Evolutionary conservation across 2,888 invertebrate genomes (phyloP).

Genomic region (Mimachlamys varia): DNA sequence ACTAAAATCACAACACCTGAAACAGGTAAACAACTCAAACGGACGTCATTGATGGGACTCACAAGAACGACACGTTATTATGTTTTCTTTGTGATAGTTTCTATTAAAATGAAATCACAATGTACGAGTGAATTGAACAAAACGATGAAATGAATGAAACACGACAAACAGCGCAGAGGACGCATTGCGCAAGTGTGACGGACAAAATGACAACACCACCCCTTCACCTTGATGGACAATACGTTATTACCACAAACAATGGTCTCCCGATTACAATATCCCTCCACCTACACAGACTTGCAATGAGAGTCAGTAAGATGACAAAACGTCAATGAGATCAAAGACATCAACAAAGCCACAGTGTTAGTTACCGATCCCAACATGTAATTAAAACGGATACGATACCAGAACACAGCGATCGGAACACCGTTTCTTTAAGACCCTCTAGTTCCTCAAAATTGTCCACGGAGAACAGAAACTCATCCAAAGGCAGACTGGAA

Average conservation of each 20-base stretch:
- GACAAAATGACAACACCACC: background rate
- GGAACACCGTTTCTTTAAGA: constrained; percentile 59
- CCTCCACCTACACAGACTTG: background rate
- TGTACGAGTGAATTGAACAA: too few species aligned
- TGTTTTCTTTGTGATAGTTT: too few species aligned
- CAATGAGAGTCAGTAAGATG: background rate
- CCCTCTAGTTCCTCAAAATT: constrained; percentile 66
- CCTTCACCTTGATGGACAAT: background rate
- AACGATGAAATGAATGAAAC: too few species aligned
- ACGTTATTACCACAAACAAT: background rate
- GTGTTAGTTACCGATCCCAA: background rate
- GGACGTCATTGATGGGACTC: too few species aligned
- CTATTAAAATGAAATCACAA: too few species aligned
- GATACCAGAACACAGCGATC: constrained; percentile 43
- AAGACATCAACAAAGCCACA: background rate
- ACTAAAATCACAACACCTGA: too few species aligned
- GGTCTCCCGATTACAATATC: background rate
- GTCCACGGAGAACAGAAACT: constrained; percentile 63
- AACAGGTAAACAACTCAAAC: too few species aligned
- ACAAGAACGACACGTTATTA: too few species aligned
- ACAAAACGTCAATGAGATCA: background rate
- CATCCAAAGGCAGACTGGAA: constrained; percentile 66
- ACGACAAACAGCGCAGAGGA: too few species aligned
- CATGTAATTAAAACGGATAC: constrained; percentile 20
- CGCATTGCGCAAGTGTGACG: background rate